These are phyloP conservation scores for Dipodomys spectabilis DNA, from an alignment of 2,113 vertebrate species.

Conservation along the genomic window DNA sequence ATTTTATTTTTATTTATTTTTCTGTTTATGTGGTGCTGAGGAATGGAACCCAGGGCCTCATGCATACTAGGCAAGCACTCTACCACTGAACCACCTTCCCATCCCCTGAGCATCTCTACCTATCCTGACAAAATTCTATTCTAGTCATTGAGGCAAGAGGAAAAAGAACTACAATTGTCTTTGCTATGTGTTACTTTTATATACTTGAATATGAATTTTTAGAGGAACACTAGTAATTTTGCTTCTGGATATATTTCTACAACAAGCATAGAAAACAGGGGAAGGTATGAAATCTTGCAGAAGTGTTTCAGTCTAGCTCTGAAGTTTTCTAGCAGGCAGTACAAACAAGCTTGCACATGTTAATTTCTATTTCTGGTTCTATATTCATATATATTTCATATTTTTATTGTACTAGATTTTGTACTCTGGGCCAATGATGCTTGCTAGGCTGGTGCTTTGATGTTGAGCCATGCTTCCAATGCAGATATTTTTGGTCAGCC, in stretches of 20 bases:
- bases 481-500: too few relatives aligned
- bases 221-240: constrained; percentile 7
- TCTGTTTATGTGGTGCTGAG: too few relatives aligned
- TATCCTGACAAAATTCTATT: constrained; percentile 27
- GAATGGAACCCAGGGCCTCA: too few relatives aligned
- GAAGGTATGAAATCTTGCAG: constrained; percentile 22
- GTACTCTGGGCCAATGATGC: too few relatives aligned
- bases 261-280: not conserved
- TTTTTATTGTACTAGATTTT: too few relatives aligned
- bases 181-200: constrained; percentile 25
- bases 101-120: not conserved
- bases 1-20: too few relatives aligned
- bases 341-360: not conserved
- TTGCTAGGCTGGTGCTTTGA: too few relatives aligned
- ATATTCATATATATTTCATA: too few relatives aligned
- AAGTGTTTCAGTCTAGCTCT: not conserved
- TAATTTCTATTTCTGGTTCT: not conserved
- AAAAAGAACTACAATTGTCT: not conserved
- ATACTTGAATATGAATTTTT: constrained; percentile 12
- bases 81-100: too few relatives aligned
- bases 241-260: constrained; percentile 12
- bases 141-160: not conserved
- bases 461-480: too few relatives aligned
- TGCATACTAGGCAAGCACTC: too few relatives aligned
- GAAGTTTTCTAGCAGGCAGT: constrained; percentile 40